Base-by-base conservation (phyloP, 2,113 vertebrate species). In the Arenaria interpres region DNA sequence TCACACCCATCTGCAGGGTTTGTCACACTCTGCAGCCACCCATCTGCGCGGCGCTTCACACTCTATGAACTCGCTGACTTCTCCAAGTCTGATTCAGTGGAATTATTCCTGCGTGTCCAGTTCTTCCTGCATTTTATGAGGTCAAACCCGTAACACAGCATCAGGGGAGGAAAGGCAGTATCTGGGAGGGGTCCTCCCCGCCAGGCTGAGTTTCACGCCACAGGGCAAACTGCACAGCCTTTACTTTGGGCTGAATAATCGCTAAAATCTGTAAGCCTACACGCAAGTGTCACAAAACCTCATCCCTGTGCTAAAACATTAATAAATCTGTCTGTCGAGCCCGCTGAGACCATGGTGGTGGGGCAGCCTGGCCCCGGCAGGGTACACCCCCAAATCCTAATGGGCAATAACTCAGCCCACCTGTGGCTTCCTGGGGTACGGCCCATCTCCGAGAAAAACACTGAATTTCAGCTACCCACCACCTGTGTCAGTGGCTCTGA, bases 371-470 rank as follows among this genome's bases (percentile, higher is more conserved):
- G 24, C 35, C 39, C 5, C 12, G 16, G 14, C 13, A 4, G n/a
- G 2, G 5, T 13, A 12, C 37, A 21, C n/a, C 7, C 3, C 12
- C 46, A 16, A 62, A 27, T 0, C 12, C 4, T 33, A 32, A 56
- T 0, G 0, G 56, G 21, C 39, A 46, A 7, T 6, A 73, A 30
- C 60, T 1, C 20, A 35, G 57, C 17, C 37, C 62, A 71, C 5
- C 25, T 23, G 1, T 0, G 1, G 4, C 37, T 57, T 35, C 8
- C 7, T 27, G 6, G 37, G 5, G 8, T 14, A n/a, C 10, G 19
- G 33, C 51, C n/a, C 12, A 3, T 32, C 50, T 37, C 66, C 4
- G 12, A 62, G 24, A 20, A 54, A 66, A 74, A 81, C 1, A 6
- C 24, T 28, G 12, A 12, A 72, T 67, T 95, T 72, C 60, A 60